Evolutionary conservation across 2,888 invertebrate species (phyloP).

Genomic region (Amphiduros pacificus): DNA sequence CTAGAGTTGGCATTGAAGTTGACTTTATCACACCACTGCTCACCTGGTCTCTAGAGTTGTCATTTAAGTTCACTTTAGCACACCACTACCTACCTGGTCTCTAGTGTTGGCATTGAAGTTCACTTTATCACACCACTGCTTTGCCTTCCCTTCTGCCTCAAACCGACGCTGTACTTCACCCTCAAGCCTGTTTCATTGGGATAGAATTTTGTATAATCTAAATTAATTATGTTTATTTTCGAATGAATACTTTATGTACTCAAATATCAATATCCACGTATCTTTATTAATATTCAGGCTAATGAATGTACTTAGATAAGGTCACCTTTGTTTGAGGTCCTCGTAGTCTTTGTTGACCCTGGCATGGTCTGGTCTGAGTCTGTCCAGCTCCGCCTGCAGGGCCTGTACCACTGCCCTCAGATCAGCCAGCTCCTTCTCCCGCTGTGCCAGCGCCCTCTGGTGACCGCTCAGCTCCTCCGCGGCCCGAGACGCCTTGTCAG

Average conservation of each 20-base stretch:
- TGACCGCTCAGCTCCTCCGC: slow-evolving; percentile 8
- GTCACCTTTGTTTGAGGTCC: slow-evolving; percentile 2
- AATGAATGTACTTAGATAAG: too few species aligned
- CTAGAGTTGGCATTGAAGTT: slow-evolving; percentile 16
- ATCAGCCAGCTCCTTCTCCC: slow-evolving; percentile 3
- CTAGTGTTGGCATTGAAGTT: slow-evolving; percentile 16
- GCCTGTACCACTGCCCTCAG: not conserved
- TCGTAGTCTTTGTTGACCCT: not conserved
- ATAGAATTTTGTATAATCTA: too few species aligned
- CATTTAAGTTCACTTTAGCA: too few species aligned
- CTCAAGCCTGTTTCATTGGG: not conserved
- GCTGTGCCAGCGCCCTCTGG: not conserved
- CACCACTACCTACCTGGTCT: slow-evolving; percentile 23
- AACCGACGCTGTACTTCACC: slow-evolving; percentile 6
- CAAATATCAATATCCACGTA: too few species aligned
- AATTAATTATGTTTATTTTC: too few species aligned
- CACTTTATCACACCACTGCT: slow-evolving; percentile 14
- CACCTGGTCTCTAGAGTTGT: too few species aligned
- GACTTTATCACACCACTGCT: slow-evolving; percentile 14
- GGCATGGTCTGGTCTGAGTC: not conserved
- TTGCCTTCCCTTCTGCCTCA: slow-evolving; percentile 16
- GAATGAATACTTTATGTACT: too few species aligned
- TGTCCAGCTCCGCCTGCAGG: slow-evolving; percentile 1
- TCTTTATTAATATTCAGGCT: too few species aligned
- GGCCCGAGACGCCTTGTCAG: not conserved